Evolutionary conservation across 2,888 invertebrate species (phyloP), one percentile per base, ranked within the genome.

Genomic region (Syrphus vitripennis): DNA sequence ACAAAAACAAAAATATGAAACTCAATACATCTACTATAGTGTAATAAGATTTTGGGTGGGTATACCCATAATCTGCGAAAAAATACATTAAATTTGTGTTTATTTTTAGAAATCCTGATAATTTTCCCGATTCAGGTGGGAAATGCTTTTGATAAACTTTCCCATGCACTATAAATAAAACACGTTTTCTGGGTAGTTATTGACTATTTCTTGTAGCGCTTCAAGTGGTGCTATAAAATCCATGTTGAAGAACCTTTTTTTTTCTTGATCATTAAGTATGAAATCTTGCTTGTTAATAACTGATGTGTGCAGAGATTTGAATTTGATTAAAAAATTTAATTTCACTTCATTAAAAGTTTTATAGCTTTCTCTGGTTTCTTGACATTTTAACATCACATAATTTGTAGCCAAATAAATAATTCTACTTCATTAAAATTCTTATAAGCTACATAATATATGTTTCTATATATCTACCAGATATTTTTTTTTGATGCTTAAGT

Each of bases 351-450:
- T 45, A 50, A 67, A n/a, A 50, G 50, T 67, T 67, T 50, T 50
- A 34, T 67, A 50, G 24, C 67, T 67, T 67, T 67, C 67, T 67
- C 67, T 24, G 12, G 24, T 59, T 14, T 48, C 34, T 34, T 31
- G 48, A 48, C 31, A 48, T 67, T 67, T 48, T 31, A 12, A 63
- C 65, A 34, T 48, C 21, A 31, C 14, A 19, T 16, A 31, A 34
- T 67, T 67, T 50, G 67, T 48, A 50, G 21, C 67, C 34, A 50
- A 45, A 65, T 34, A 50, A 67, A n/a, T n/a, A 67, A 67, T 67
- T 67, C 50, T 48, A 37, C 31, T 34, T 67, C n/a, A 67, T 67
- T 50, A 50, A 67, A 9, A 50, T 50, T 67, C 34, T 31, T 31
- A 3, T 50, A 34, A 45, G 4, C 1, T 16, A 29, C 1, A 6